These are phyloP conservation scores for Caretta caretta DNA, from an alignment of 2,113 vertebrate species.

Conservation along the genomic window DNA sequence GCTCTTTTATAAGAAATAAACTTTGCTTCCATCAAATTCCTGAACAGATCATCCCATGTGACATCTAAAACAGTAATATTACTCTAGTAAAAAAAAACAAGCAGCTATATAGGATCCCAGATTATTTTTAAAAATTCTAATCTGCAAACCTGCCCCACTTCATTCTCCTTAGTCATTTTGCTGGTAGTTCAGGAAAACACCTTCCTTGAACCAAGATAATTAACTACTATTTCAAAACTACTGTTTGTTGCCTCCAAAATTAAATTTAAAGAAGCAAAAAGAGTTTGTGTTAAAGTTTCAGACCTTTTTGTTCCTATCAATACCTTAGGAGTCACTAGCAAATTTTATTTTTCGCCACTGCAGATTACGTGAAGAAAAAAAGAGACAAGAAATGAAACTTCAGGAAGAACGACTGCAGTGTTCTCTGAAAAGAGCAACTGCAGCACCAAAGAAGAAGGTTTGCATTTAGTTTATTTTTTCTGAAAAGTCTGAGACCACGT, in stretches of 20 bases:
- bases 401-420: constrained; percentile 72
- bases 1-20: neutral
- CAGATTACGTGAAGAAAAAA: constrained; percentile 76
- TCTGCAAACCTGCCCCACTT: neutral
- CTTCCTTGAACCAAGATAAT: neutral
- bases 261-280: neutral
- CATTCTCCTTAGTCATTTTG: neutral
- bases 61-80: neutral
- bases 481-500: neutral
- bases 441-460: constrained; percentile 75
- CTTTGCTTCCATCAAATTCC: neutral
- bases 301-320: neutral
- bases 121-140: neutral
- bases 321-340: neutral
- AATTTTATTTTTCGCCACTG: neutral
- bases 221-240: neutral
- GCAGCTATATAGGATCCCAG: neutral
- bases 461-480: constrained; percentile 31
- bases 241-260: neutral
- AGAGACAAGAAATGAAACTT: constrained; percentile 58
- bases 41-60: neutral
- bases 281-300: neutral
- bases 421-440: constrained; percentile 72
- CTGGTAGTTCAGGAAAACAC: neutral
- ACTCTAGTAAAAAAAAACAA: neutral